Evolutionary conservation across 2,888 invertebrate species (phyloP).

Genomic region (Nemurella pictetii): DNA sequence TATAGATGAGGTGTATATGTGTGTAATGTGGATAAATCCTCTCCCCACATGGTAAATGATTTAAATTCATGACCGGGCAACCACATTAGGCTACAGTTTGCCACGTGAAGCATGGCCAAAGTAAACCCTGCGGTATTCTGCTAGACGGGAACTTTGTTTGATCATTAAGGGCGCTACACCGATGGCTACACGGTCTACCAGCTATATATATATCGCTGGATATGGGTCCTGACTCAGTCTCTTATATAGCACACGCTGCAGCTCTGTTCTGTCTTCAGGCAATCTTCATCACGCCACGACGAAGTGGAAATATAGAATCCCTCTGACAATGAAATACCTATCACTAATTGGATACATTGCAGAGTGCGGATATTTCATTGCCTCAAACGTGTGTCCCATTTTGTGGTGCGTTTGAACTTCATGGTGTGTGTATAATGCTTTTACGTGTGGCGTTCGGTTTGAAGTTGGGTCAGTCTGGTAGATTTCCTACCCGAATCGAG

Average conservation of each 20-base stretch:
- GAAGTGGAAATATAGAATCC: neutral
- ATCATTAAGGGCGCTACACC: slow-evolving; percentile 12
- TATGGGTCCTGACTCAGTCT: neutral
- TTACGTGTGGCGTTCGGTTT: too few relatives aligned
- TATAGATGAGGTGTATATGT: too few relatives aligned
- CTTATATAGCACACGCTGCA: neutral
- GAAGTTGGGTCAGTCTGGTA: too few relatives aligned
- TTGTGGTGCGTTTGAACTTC: neutral
- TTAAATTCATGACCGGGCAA: neutral
- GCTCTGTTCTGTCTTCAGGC: neutral
- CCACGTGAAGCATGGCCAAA: neutral
- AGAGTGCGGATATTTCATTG: neutral
- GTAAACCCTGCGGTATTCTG: neutral
- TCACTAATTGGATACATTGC: neutral
- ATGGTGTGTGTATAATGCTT: too few relatives aligned
- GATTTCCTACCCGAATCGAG: too few relatives aligned
- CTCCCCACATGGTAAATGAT: neutral
- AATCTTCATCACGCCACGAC: neutral
- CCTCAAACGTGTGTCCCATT: neutral
- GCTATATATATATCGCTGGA: neutral
- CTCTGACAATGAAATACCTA: neutral
- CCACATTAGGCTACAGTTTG: neutral
- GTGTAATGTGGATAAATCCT: too few relatives aligned
- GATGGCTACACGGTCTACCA: neutral
- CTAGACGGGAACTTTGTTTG: neutral